Conservation (phyloP, 2,888 invertebrate species). For the Cosmia trapezina region DNA sequence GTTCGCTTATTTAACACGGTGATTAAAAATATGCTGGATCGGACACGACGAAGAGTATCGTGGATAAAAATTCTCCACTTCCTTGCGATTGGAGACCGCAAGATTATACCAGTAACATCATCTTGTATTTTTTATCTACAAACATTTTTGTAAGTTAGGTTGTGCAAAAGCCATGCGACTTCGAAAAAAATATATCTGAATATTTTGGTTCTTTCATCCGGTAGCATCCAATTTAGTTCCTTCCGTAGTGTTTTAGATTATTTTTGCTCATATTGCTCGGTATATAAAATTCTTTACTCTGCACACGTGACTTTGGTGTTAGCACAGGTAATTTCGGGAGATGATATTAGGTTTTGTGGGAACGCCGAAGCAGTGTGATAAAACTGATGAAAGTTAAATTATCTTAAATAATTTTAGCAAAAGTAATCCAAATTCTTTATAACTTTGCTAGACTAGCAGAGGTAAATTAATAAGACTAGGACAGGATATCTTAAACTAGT, state of each 20-base stretch:
- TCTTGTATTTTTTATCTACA: too few relatives aligned
- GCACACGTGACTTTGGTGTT: constrained; percentile 39
- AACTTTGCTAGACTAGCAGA: not conserved
- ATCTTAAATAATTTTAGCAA: constrained; percentile 1
- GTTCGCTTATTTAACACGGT: constrained; percentile 10
- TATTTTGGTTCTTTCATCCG: constrained; percentile 5
- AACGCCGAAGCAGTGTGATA: constrained; percentile 1
- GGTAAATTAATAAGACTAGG: not conserved
- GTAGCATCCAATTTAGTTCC: constrained; percentile 33
- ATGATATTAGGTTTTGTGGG: constrained; percentile 24
- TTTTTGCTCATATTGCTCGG: constrained; percentile 38
- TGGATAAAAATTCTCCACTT: not conserved
- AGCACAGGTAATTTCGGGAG: constrained; percentile 33
- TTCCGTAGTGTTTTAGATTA: constrained; percentile 44
- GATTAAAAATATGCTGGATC: not conserved
- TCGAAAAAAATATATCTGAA: constrained; percentile 17
- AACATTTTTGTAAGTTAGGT: not conserved
- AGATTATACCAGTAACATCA: not conserved
- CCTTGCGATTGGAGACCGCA: not conserved
- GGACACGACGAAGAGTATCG: too few relatives aligned
- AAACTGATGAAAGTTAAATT: constrained; percentile 25
- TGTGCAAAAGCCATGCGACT: too few relatives aligned
- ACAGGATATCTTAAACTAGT: constrained; percentile 6
- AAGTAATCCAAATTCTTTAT: not conserved
- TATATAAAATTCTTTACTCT: constrained; percentile 45